Conservation (phyloP, 2,797 vertebrate genomes). For the Acipenser oxyrinchus region DNA sequence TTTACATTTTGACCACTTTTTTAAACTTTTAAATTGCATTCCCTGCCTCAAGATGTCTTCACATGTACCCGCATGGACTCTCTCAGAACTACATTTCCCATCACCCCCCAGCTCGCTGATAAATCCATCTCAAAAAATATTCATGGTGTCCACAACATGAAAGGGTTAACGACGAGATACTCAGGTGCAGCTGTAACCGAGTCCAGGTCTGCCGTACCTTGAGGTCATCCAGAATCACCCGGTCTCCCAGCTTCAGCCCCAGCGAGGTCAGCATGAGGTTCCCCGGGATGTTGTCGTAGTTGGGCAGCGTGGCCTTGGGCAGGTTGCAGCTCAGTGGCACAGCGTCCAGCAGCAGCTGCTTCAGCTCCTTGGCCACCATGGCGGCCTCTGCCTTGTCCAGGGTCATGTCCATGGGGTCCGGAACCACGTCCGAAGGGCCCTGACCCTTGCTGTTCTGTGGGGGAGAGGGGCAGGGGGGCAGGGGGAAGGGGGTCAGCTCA, state of each 20-base stretch:
- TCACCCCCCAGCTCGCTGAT: too few species aligned
- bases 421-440: constrained; percentile 79
- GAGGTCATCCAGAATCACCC: constrained; percentile 70
- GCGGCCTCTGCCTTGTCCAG: constrained; percentile 84
- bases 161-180: too few species aligned
- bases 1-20: too few species aligned
- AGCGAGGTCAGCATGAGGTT: constrained; percentile 81
- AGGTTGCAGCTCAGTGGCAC: constrained; percentile 85
- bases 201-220: constrained; percentile 55
- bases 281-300: constrained; percentile 89
- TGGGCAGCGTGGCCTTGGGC: constrained; percentile 76
- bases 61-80: too few species aligned
- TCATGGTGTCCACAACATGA: too few species aligned
- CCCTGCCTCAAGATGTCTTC: too few species aligned
- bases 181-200: too few species aligned
- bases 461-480: constrained; percentile 1
- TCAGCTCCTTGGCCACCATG: constrained; percentile 81
- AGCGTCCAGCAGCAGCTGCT: constrained; percentile 74
- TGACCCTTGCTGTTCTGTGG: constrained; percentile 79
- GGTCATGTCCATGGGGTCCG: constrained; percentile 88
- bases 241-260: constrained; percentile 77
- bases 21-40: too few species aligned
- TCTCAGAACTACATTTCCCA: too few species aligned
- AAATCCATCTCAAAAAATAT: too few species aligned
- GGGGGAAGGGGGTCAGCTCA: neutral